Conservation (phyloP, 2,113 vertebrate species). For the Podilymbus podiceps region DNA sequence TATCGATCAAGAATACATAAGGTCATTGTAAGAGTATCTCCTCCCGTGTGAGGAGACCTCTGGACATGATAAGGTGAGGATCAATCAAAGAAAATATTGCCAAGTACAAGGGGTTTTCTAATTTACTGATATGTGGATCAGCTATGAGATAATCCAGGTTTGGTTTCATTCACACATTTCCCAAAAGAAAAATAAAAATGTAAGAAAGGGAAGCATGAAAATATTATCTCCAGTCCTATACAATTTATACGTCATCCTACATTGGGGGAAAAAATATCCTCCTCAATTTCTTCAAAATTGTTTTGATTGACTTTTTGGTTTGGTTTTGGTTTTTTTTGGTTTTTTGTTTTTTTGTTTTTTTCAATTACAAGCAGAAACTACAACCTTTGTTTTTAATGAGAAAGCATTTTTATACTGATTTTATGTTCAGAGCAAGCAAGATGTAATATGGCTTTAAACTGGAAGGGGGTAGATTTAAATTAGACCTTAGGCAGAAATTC, state of each 20-base stretch:
- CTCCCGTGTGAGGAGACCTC: rapidly evolving
- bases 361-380: neutral
- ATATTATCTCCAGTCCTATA: neutral
- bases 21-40: neutral
- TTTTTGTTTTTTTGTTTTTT: neutral
- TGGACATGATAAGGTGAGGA: neutral
- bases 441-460: neutral
- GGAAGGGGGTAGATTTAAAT: no score
- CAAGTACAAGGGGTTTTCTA: neutral
- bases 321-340: no score
- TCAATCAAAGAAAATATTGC: neutral
- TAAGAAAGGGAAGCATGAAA: neutral
- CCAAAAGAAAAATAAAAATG: neutral
- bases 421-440: neutral
- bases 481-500: no score
- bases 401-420: neutral
- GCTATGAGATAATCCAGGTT: neutral
- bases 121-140: neutral
- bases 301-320: no score
- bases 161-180: neutral
- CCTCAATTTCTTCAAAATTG: neutral
- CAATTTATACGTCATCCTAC: neutral
- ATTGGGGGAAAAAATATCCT: neutral
- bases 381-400: neutral
- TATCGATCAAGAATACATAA: neutral